Base-by-base conservation (phyloP, 1,140 invertebrate species). In the Reticulitermes speratus region DNA sequence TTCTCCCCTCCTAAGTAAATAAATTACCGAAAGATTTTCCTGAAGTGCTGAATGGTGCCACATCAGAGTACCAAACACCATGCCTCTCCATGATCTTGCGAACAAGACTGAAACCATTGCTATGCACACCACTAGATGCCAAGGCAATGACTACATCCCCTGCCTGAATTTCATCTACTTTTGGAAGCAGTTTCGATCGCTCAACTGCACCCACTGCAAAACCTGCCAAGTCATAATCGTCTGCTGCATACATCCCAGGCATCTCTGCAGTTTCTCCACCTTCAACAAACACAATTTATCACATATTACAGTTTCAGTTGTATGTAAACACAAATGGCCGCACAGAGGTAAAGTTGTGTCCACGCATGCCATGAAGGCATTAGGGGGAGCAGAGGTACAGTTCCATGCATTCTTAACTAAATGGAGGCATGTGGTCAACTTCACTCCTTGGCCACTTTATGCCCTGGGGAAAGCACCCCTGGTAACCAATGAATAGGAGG, bases 201-300 rank as follows among this genome's bases (percentile, higher is more conserved):
- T 99, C 97, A 0, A 98, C 96, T 32, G 96, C 97, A 38, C 98
- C 98, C 44, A 99, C 95, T 25, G 97, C 95, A 93, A 99, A 99
- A 21, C 98, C 98, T 25, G 98, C 98, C 44, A 99, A 91, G 91
- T 99, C 98, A 90, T 98, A 99, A 75, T 97, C 96, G n/a, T 95
- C 95, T 8, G 93, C 90, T 7, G 92, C 91, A 91, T 99, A 99
- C 93, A 99, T 96, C 55, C 97, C 96, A 2, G 98, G 98, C 96
- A 99, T 98, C 91, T 99, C 98, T 0, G 98, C 97, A 21, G 97
- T 98, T 92, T 99, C 98, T 6, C 97, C 97, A 86, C 97, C 98
- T 95, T 91, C 14, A 90, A 81, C 65, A 16, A 65, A 85, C 38
- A 82, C n/a, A 30, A 8, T 30, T 14, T 32, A 82, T 38, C 38